Base-by-base conservation (phyloP, 1,140 invertebrate genomes). In the Drosophila teissieri region DNA sequence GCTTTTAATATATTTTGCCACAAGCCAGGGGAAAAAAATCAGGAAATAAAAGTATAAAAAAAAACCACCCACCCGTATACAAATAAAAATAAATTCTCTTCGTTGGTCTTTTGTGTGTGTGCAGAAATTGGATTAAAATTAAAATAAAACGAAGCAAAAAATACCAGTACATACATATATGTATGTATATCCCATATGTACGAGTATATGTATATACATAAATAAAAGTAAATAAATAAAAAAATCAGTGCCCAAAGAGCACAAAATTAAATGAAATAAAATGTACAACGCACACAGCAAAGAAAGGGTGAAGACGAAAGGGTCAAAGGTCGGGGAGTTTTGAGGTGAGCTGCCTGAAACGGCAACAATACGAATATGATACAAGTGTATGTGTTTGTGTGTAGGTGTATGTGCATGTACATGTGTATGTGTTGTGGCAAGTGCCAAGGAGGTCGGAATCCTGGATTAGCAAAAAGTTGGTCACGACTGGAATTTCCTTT, bases 1-100 rank as follows among this genome's bases (percentile, higher is more conserved):
- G 83, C 83, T 88, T 89, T 88, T 88, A 88, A 88, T 88, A 88
- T 88, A 89, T 88, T 88, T 88, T 83, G 84, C 83, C 79, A 73
- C 83, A 89, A 83, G 76, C 72, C 62, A 44, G 57, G 67, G 74
- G 52, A 11, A 24, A 62, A 68, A 72, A 62, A 78, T 10, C 6
- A 15, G 40, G 40, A 80, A 77, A 45, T 44, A 39, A 53, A 45
- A 39, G 76, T 80, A 67, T 37, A 73, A 57, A 73, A 40, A 14
- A n/a, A 48, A n/a, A 24, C 31, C 31, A 46, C 44, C 54, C 48
- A 48, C 11, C 17, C 48, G 15, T 55, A 39, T 73, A 44, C 56
- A 75, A 75, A 75, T 75, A 75, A 75, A 75, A 74, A 75, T 75
- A 58, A 55, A 75, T 74, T 65, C 73, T 62, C 53, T 49, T 15